These are phyloP conservation scores for Dendrolimus pini DNA, from an alignment of 2,888 invertebrate species.

Conservation along the genomic window DNA sequence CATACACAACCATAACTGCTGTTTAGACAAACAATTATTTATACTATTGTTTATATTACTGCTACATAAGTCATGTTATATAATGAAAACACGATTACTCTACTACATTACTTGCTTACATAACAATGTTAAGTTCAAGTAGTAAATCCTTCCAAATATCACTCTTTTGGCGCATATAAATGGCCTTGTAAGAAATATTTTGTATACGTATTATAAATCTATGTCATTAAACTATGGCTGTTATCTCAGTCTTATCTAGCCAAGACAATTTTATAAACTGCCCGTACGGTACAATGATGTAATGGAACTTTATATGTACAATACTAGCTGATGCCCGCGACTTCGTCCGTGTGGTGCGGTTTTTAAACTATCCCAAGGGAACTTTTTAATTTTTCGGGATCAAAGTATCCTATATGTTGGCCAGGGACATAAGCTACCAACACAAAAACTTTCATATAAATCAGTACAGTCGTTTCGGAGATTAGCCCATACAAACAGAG, in stretches of 20 bases:
- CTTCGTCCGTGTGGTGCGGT: too few species aligned
- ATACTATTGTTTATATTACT: neutral
- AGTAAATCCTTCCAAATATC: neutral
- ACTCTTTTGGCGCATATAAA: constrained; percentile 4
- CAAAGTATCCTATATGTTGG: too few species aligned
- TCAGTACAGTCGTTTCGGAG: too few species aligned
- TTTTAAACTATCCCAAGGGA: too few species aligned
- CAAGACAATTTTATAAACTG: constrained; percentile 15
- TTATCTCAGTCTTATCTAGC: constrained; percentile 27
- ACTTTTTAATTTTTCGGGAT: too few species aligned
- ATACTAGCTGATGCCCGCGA: neutral
- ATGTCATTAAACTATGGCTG: constrained; percentile 22
- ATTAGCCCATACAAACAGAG: too few species aligned
- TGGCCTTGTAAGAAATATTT: constrained; percentile 24
- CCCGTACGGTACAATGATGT: constrained; percentile 13
- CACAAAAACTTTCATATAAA: too few species aligned
- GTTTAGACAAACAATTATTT: neutral
- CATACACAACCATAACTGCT: too few species aligned
- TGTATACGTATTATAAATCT: constrained; percentile 24
- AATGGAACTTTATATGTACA: constrained; percentile 11
- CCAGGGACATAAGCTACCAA: too few species aligned
- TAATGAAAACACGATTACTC: neutral
- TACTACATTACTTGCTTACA: neutral
- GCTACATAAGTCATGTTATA: neutral
- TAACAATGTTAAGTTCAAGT: neutral